Conservation (phyloP, 1,140 invertebrate genomes). For the Aporrectodea caliginosa region DNA sequence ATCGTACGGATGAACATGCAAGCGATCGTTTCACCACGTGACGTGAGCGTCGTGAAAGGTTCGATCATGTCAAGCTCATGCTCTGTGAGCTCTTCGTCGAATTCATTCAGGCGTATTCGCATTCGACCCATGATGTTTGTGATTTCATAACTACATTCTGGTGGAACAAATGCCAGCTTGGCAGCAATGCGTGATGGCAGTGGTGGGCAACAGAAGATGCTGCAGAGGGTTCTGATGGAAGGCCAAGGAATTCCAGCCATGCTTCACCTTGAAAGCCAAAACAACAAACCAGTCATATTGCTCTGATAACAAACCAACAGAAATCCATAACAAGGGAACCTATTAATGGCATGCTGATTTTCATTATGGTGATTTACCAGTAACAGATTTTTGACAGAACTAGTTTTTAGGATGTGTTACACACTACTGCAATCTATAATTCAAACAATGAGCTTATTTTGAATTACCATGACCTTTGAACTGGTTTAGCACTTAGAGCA, state of each 20-base stretch:
- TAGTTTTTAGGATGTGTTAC: too few relatives aligned
- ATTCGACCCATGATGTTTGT: constrained; percentile 28
- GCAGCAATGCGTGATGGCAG: constrained; percentile 92
- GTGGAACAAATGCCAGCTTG: constrained; percentile 97
- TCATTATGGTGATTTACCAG: too few relatives aligned
- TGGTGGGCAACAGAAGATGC: constrained; percentile 96
- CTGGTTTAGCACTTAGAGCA: too few relatives aligned
- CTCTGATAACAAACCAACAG: too few relatives aligned
- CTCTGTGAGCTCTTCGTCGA: neutral
- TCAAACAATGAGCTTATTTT: too few relatives aligned
- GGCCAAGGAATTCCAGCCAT: constrained; percentile 16
- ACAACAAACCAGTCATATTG: too few relatives aligned
- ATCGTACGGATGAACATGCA: constrained; percentile 71
- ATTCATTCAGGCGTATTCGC: neutral
- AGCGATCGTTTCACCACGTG: constrained; percentile 65
- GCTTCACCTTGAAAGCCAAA: too few relatives aligned
- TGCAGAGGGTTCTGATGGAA: constrained; percentile 9
- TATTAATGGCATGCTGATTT: too few relatives aligned
- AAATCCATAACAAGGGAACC: too few relatives aligned
- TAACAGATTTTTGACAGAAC: too few relatives aligned
- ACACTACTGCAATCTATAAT: too few relatives aligned
- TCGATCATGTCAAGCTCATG: constrained; percentile 18
- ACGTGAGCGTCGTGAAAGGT: constrained; percentile 6
- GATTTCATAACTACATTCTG: constrained; percentile 92
- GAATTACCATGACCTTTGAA: too few relatives aligned